Base-by-base conservation (phyloP, 1,140 invertebrate species). In the Halesus radiatus region DNA sequence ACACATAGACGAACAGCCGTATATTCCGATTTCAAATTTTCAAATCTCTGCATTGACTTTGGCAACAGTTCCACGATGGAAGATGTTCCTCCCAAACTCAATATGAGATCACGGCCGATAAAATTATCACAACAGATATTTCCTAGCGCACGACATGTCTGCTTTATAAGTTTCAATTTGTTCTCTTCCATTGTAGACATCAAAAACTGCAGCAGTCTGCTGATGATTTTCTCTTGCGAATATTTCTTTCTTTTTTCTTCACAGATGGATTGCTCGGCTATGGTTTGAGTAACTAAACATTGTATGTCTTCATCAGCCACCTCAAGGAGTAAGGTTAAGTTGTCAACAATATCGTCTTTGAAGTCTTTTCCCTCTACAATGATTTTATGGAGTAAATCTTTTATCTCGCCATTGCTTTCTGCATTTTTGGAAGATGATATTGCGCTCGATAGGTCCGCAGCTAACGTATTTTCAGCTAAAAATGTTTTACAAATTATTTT, bases 91-190 rank as follows among this genome's bases (percentile, higher is more conserved):
- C 92, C 88, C 77, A 90, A 87, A 76, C 93, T 89, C 22, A 93
- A 87, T 16, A 95, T 89, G 58, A 93, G 86, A 74, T 91, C 90
- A 78, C 93, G 90, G 26, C 91, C 91, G 84, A 90, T 90, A 92
- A 96, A 94, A 90, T 96, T 96, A 85, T 97, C 94, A 87, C 94
- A 97, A 84, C 95, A 97, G 84, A 97, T 93, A 87, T 98, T 98
- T 60, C 95, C 96, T 22, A 98, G 87, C 6, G 95, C 95, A 84
- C 96, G 90, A 81, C 94, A 95, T 20, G 92, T 91, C 85, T 97
- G 95, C 78, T 92, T 93, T 23, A 92, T 85, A 26, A 93, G 83
- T 74, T 93, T 89, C 78, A 91, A 86, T 75, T 90, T 90, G n/a
- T 87, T 85, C 8, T 79, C 23, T 82, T 86, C 84, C 84, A 85